Percentiles rank a stretch among this genome's conserved stretches.
These are phyloP conservation scores for Allacma fusca DNA, from an alignment of 2,888 invertebrate species.

Conservation along the genomic window DNA sequence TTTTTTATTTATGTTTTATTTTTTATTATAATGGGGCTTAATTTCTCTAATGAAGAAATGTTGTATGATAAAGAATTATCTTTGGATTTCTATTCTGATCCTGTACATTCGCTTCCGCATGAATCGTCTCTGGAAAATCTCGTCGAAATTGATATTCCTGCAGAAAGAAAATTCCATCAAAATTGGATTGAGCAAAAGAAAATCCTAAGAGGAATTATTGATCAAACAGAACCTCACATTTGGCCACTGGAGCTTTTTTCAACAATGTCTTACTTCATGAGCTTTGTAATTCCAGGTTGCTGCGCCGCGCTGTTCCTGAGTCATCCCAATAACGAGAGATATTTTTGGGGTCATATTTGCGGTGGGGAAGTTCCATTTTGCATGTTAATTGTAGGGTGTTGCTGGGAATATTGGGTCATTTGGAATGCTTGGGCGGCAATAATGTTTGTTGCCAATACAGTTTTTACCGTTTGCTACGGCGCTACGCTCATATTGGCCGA, in stretches of 20 bases:
- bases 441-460: slow-evolving; percentile 1
- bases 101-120: no score
- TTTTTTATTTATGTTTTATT: no score
- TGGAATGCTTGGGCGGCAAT: not conserved
- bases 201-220: no score
- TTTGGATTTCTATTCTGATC: no score
- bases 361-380: not conserved
- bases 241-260: slow-evolving; percentile 1
- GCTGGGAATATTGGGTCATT: not conserved
- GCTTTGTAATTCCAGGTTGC: not conserved
- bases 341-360: not conserved
- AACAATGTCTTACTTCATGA: not conserved
- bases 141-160: no score
- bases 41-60: no score
- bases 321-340: not conserved
- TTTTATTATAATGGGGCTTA: no score
- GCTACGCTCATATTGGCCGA: not conserved
- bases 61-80: no score
- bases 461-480: not conserved
- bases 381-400: not conserved
- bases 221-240: not conserved
- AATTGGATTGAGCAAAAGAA: not conserved
- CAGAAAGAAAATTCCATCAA: no score
- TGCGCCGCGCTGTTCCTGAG: not conserved
- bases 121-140: no score